Conservation (phyloP, 2,113 vertebrate species). For the Cyphomyrus discorhynchus region DNA sequence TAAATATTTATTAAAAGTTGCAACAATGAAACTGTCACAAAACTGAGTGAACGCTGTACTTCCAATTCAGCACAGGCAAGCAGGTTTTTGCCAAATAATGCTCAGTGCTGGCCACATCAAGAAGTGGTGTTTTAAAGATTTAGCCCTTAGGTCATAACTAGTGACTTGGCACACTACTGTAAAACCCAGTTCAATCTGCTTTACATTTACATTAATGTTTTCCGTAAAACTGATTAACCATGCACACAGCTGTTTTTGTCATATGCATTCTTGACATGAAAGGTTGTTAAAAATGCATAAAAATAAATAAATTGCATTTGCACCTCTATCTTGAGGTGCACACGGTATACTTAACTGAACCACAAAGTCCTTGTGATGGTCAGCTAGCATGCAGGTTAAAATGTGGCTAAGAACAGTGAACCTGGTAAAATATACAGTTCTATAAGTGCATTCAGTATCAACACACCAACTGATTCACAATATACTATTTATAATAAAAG, state of each 20-base stretch:
- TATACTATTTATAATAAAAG: neutral
- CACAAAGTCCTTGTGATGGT: neutral
- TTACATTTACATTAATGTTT: neutral
- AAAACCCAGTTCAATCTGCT: neutral
- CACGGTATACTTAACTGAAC: neutral
- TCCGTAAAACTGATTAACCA: neutral
- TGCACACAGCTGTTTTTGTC: neutral
- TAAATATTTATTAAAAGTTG: neutral
- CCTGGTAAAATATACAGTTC: neutral
- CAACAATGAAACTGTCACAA: neutral
- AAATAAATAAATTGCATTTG: neutral
- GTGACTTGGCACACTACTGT: neutral
- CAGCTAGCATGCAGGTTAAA: neutral
- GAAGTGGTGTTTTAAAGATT: neutral
- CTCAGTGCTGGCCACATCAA: neutral
- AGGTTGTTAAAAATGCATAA: neutral
- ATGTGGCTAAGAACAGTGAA: neutral
- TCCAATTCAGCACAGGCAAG: neutral
- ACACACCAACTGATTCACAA: neutral
- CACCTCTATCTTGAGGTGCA: neutral
- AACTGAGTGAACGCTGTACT: neutral
- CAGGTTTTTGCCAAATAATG: neutral
- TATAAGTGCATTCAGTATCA: neutral
- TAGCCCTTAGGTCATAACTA: neutral
- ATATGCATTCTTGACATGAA: neutral